A percentile compares a stretch with the other conserved stretches of the same genome.
Evolutionary conservation across 2,888 invertebrate species (phyloP).

Genomic region (Leptinotarsa haldemani): DNA sequence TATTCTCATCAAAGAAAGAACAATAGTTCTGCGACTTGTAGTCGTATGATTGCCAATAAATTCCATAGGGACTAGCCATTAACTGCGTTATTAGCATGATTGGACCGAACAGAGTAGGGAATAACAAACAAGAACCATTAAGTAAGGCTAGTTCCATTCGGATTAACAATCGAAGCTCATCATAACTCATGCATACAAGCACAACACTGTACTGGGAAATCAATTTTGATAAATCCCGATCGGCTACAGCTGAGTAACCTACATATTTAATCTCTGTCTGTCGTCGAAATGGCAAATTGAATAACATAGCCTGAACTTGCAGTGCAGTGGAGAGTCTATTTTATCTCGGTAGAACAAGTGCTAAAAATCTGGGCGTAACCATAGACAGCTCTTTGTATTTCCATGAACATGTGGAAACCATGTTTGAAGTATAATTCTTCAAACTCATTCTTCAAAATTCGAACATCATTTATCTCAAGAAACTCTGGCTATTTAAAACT

Average conservation of each 20-base stretch:
- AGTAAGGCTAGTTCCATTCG: slow-evolving; percentile 51
- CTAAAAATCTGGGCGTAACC: too few relatives aligned
- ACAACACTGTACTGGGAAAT: slow-evolving; percentile 42
- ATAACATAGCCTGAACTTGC: not conserved
- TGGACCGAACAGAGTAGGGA: slow-evolving; percentile 56
- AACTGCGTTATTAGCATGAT: slow-evolving; percentile 59
- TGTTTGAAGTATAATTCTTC: too few relatives aligned
- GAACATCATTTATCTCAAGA: too few relatives aligned
- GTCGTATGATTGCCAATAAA: slow-evolving; percentile 47
- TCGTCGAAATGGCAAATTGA: not conserved
- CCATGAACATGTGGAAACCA: too few relatives aligned
- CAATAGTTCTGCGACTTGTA: slow-evolving; percentile 40
- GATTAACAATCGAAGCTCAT: slow-evolving; percentile 57
- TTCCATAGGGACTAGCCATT: slow-evolving; percentile 52
- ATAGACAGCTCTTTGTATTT: too few relatives aligned
- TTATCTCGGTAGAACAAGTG: too few relatives aligned
- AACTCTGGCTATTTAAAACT: too few relatives aligned
- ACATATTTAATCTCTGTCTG: slow-evolving; percentile 1
- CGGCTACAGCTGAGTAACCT: slow-evolving; percentile 4
- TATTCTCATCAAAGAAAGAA: slow-evolving; percentile 41
- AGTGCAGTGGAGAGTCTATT: slow-evolving; percentile 32
- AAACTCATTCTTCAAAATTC: too few relatives aligned
- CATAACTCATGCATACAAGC: slow-evolving; percentile 57
- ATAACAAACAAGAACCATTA: slow-evolving; percentile 56
- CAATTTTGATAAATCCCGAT: slow-evolving; percentile 24